phyloP scores from a whole-genome alignment of 92 coral and sea anemone species.

The Isaurus tuberculatus region DNA sequence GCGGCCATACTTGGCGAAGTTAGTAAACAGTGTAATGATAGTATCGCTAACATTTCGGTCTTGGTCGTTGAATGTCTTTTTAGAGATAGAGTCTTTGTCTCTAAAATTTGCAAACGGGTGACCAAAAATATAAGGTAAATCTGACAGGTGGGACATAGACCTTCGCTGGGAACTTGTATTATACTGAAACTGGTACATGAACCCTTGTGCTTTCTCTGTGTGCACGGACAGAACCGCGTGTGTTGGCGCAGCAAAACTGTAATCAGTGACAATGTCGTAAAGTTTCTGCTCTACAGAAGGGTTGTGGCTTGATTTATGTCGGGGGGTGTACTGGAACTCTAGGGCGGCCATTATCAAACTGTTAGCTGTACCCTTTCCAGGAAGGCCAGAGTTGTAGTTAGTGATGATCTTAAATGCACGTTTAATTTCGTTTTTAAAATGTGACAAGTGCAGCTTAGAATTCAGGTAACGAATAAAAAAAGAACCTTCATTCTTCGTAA shows the following conservation, averaged over 20 bases:
- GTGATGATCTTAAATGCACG: background rate
- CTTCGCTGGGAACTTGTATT: background rate
- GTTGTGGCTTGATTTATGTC: conserved; percentile 47
- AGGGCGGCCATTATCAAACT: conserved; percentile 50
- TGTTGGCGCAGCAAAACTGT: conserved; percentile 54
- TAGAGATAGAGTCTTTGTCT: background rate
- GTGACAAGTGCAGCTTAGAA: background rate
- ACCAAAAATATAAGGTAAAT: conserved; percentile 41
- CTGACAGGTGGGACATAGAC: conserved; percentile 17
- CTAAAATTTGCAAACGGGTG: conserved; percentile 13
- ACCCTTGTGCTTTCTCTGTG: conserved; percentile 46
- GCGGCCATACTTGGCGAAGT: conserved; percentile 63
- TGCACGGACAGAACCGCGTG: conserved; percentile 54
- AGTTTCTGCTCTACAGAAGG: conserved; percentile 53
- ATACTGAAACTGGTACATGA: conserved; percentile 58
- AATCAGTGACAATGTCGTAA: conserved; percentile 48
- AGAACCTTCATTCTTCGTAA: conserved; percentile 58
- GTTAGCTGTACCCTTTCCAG: conserved; percentile 6
- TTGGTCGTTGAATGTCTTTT: conserved; percentile 6
- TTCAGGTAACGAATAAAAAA: conserved; percentile 4
- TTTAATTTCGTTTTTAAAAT: conserved; percentile 28
- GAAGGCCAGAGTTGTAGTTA: conserved; percentile 19
- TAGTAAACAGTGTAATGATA: conserved; percentile 49
- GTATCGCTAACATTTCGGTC: conserved; percentile 61
- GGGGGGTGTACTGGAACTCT: conserved; percentile 65